Base-by-base conservation (phyloP, 2,888 invertebrate genomes). In the Holacanthella duospinosa region DNA sequence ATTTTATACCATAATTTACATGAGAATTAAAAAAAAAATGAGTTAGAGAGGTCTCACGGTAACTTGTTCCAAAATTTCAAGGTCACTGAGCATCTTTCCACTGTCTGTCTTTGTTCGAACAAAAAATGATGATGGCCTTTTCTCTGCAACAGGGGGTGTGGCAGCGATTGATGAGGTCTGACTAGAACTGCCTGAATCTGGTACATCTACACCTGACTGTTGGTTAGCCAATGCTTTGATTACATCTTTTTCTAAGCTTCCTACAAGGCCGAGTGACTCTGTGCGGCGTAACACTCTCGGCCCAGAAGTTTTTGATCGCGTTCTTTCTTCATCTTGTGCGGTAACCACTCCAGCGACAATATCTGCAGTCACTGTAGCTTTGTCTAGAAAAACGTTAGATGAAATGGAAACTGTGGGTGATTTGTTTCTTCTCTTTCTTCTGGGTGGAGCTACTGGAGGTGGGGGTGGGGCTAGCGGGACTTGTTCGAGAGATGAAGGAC, bases 21-120 rank as follows among this genome's bases (percentile, higher is more conserved):
- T 36, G 16, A 36, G 6, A 12, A 36, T 36, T 36, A 36, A 16
- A 36, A 36, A 36, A 12, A 16, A 36, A 36, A 36, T 36, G 36
- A 36, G n/a, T n/a, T n/a, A n/a, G n/a, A n/a, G n/a, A n/a, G n/a
- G n/a, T 16, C 36, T 36, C 66, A 72, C 72, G 63, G 79, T 79
- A 29, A 93, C 89, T 80, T 92, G 90, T 77, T 93, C 91, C 67
- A 95, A 81, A 72, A 95, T 95, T 83, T 95, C 92, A 82, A 69
- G 36, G 65, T 72, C 72, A 19, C 70, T 68, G 12, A 72, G 61
- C 24, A 69, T 60, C 60, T 72, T 72, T 58, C 92, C 92, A 55
- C 92, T 91, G 75, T 88, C 88, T 57, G 92, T 89, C 73, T 91
- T 83, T 44, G 89, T 89, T 71, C 89, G 82, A 28, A 89, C 86